These are phyloP conservation scores for Crossaster papposus DNA, from an alignment of 53 echinoderm and acorn worm genomes.

Conservation along the genomic window DNA sequence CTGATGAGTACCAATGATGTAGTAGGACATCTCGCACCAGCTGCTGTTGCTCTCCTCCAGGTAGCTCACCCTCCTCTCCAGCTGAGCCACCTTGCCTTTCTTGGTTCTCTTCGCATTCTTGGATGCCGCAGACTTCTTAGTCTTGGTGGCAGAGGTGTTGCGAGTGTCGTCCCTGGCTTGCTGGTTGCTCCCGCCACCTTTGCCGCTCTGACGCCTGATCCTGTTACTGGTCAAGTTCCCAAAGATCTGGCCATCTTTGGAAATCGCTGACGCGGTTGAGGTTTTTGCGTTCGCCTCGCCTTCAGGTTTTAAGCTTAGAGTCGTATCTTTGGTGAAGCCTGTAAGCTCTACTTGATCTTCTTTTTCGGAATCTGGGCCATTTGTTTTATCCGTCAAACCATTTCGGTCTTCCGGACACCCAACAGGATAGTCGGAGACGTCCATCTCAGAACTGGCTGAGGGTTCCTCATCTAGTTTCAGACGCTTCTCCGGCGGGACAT, in stretches of 20 bases:
- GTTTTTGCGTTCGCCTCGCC: background rate
- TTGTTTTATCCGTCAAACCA: background rate
- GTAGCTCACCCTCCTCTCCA: conserved; percentile 26
- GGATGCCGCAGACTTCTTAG: conserved; percentile 36
- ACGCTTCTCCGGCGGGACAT: conserved; percentile 27
- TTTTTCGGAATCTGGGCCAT: background rate
- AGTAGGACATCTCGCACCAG: conserved; percentile 89
- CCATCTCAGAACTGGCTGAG: background rate
- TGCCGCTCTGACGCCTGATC: conserved; percentile 39
- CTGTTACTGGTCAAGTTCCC: conserved; percentile 32
- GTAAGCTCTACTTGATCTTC: background rate
- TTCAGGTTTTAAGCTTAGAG: background rate
- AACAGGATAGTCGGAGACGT: background rate
- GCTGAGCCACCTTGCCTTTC: background rate
- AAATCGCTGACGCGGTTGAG: background rate
- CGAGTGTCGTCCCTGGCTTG: conserved; percentile 29
- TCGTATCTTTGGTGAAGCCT: background rate
- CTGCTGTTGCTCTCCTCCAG: conserved; percentile 95
- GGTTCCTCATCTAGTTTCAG: background rate
- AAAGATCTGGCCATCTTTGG: conserved; percentile 23
- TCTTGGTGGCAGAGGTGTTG: conserved; percentile 26
- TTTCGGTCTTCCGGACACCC: background rate
- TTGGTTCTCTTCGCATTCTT: conserved; percentile 28
- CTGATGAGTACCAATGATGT: conserved; percentile 86
- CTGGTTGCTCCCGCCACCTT: background rate